A percentile compares a stretch with the other conserved stretches of the same genome.
Conservation (phyloP, 23 tunicate species). For the Halocynthia roretzi region DNA sequence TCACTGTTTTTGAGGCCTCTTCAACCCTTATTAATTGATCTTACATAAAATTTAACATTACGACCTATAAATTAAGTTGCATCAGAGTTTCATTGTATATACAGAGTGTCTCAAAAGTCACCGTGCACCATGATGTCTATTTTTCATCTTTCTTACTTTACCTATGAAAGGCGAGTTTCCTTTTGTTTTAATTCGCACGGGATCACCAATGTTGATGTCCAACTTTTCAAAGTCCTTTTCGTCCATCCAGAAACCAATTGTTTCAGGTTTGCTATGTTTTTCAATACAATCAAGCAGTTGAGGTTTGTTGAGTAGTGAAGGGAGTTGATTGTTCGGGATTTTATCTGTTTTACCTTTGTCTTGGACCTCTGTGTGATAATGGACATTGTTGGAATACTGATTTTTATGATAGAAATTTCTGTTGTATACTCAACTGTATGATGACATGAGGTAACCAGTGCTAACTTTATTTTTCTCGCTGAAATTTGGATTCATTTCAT, state of each 20-base stretch:
- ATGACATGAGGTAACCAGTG: slow-evolving; percentile 26
- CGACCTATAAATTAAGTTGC: no score
- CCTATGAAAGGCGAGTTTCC: slow-evolving; percentile 12
- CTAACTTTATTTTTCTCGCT: slow-evolving; percentile 18
- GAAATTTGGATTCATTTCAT: slow-evolving; percentile 23
- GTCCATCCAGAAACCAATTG: slow-evolving; percentile 9
- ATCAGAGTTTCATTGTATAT: no score
- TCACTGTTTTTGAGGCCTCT: slow-evolving; percentile 3
- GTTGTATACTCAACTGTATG: slow-evolving; percentile 3
- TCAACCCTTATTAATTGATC: slow-evolving; percentile 10
- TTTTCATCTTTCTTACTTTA: no score
- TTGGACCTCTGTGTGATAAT: no score
- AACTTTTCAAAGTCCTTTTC: slow-evolving; percentile 12
- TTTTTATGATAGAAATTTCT: no score
- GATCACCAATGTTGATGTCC: slow-evolving; percentile 9
- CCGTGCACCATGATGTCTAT: no score
- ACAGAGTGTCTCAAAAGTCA: no score
- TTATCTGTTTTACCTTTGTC: slow-evolving; percentile 15
- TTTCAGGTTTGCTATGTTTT: neutral
- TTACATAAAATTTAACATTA: no score
- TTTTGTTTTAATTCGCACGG: slow-evolving; percentile 13
- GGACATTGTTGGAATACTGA: no score
- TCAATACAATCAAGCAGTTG: neutral
- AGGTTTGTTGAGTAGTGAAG: neutral
- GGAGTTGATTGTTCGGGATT: neutral